Evolutionary conservation across 2,113 vertebrate species (phyloP).

Genomic region (Nesoenas mayeri): DNA sequence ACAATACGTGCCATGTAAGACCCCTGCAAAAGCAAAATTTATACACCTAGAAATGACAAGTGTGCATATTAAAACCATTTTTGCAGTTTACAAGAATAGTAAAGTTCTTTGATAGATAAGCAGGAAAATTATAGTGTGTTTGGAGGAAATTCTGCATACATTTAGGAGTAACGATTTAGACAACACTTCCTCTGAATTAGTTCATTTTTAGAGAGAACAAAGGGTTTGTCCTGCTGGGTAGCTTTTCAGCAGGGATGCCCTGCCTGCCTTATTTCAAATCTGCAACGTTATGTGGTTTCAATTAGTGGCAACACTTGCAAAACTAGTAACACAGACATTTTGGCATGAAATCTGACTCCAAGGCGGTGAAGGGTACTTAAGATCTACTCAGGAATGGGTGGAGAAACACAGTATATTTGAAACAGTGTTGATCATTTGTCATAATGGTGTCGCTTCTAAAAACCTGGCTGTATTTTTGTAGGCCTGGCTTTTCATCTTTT

Average conservation of each 20-base stretch:
- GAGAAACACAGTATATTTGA: not conserved
- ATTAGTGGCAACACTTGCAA: conserved; percentile 71
- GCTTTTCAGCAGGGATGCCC: conserved; percentile 65
- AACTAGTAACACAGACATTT: conserved; percentile 63
- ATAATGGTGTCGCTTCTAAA: not conserved
- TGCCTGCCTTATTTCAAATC: conserved; percentile 63
- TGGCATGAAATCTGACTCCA: conserved; percentile 63
- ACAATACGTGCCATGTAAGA: conserved; percentile 33
- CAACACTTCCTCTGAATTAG: conserved; percentile 56
- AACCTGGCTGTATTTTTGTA: not conserved
- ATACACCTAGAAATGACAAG: conserved; percentile 41
- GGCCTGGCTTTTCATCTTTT: not conserved
- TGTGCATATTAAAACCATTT: conserved; percentile 64
- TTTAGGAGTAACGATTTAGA: conserved; percentile 51
- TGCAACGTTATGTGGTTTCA: conserved; percentile 66
- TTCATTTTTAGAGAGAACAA: conserved; percentile 71
- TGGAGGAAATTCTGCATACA: conserved; percentile 17
- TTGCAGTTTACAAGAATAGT: conserved; percentile 56
- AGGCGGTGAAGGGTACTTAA: conserved; percentile 40
- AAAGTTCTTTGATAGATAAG: conserved; percentile 62
- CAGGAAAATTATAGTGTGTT: conserved; percentile 57
- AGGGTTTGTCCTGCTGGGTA: conserved; percentile 63
- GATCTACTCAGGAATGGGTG: not conserved
- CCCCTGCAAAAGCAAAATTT: conserved; percentile 44
- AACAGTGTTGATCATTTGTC: conserved; percentile 37